These are phyloP conservation scores for Metellina segmentata DNA, from an alignment of 2,888 invertebrate species.

Conservation along the genomic window DNA sequence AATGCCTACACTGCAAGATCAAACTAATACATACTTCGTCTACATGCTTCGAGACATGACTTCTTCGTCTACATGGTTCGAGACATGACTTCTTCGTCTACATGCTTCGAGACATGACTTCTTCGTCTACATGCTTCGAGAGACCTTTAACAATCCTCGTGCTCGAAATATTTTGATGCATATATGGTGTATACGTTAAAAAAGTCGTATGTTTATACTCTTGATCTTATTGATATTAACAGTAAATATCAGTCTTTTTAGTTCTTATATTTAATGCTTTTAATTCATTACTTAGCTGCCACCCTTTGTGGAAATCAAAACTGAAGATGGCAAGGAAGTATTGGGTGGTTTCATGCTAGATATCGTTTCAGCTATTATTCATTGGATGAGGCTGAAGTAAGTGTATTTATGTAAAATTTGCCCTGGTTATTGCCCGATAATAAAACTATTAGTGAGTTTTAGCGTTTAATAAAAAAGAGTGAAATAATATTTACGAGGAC, in stretches of 20 bases:
- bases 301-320: slow-evolving; percentile 45
- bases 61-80: too few relatives aligned
- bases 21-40: too few relatives aligned
- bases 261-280: background rate
- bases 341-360: slow-evolving; percentile 45
- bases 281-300: slow-evolving; percentile 25
- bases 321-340: background rate
- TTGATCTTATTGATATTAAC: background rate
- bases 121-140: background rate
- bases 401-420: background rate
- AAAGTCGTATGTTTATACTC: background rate
- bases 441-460: background rate
- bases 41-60: too few relatives aligned
- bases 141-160: background rate
- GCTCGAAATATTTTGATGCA: background rate
- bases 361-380: slow-evolving; percentile 14
- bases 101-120: background rate
- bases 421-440: too few relatives aligned
- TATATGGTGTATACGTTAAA: background rate
- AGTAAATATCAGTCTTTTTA: background rate
- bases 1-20: too few relatives aligned
- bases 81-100: too few relatives aligned
- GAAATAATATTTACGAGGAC: background rate
- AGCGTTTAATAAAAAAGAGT: background rate
- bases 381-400: slow-evolving; percentile 54